These are phyloP conservation scores for Trichonephila inaurata DNA, from an alignment of 1,140 invertebrate species.

Conservation along the genomic window DNA sequence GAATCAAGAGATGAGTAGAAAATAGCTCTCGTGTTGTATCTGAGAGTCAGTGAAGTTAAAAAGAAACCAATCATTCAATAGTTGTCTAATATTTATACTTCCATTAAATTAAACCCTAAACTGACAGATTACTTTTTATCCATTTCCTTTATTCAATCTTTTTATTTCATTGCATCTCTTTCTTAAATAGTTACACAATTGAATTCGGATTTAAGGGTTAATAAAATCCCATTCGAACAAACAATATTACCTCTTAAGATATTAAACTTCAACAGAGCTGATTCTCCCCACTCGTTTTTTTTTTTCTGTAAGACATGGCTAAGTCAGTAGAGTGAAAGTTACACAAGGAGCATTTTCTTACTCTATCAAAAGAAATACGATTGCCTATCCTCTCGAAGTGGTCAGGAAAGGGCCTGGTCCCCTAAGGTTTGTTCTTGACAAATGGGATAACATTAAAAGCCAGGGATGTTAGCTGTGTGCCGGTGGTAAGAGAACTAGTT, in stretches of 20 bases:
- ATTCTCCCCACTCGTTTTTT: neutral
- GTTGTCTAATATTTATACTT: too few species aligned
- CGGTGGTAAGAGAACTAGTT: conserved; percentile 68
- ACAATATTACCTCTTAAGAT: neutral
- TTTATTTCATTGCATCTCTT: neutral
- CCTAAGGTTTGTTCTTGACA: conserved; percentile 57
- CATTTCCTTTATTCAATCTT: too few species aligned
- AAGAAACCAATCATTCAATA: too few species aligned
- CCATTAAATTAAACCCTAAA: too few species aligned
- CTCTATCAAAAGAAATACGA: conserved; percentile 57
- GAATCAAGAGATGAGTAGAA: too few species aligned
- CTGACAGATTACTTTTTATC: too few species aligned
- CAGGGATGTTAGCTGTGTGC: conserved; percentile 59
- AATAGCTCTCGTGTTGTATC: too few species aligned
- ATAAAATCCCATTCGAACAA: neutral
- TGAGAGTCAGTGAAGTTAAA: too few species aligned
- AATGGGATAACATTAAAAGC: conserved; percentile 75
- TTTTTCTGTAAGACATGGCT: neutral
- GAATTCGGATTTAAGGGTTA: neutral
- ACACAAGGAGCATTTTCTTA: conserved; percentile 17
- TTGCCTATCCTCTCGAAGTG: conserved; percentile 50
- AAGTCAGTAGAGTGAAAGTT: conserved; percentile 45
- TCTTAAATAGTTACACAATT: neutral
- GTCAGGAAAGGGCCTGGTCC: conserved; percentile 42
- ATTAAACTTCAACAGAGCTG: neutral